Base-by-base conservation (phyloP, 2,888 invertebrate species). In the Dendrolimus houi region DNA sequence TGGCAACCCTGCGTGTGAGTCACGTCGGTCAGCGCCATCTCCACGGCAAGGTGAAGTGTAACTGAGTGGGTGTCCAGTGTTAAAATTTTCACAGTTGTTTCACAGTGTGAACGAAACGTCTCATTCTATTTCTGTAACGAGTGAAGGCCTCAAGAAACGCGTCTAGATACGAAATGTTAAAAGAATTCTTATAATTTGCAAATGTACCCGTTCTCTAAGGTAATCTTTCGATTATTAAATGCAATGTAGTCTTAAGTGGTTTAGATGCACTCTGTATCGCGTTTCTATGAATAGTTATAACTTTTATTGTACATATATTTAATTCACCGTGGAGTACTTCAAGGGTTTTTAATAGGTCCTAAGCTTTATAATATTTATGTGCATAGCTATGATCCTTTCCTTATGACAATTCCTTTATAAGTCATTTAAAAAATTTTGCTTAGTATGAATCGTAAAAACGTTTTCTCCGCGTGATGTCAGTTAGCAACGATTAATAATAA, bases 21-120 rank as follows among this genome's bases (percentile, higher is more conserved):
- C 64, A 62, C 62, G 61, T 71, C 80, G 84, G 81, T 84, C 85
- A 88, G 84, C 88, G 87, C 89, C 89, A 88, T 85, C 87, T 87
- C 77, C 74, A 68, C 66, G 67, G 75, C 87, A 88, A 89, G 87
- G 88, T 87, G 87, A 89, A 86, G 85, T 83, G 81, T 85, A 84
- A 83, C 75, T 66, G 82, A 77, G 87, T 87, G 83, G 87, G 88
- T 83, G 87, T 83, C 79, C 78, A 77, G 79, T 80, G 82, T 85
- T 83, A 81, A 81, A 82, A 83, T 80, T 81, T 87, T 85, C 87
- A 81, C 78, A 78, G 47, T 29, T 29, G 29, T 47, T 47, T 47
- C 47, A 10, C 47, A 83, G 85, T 84, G 81, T 85, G 86, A 85
- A 86, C 83, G 85, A 85, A 86, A 84, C 83, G 83, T 85, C 83